phyloP scores from a whole-genome alignment of 2,888 invertebrate species.

The Dolichopus griseipennis region DNA sequence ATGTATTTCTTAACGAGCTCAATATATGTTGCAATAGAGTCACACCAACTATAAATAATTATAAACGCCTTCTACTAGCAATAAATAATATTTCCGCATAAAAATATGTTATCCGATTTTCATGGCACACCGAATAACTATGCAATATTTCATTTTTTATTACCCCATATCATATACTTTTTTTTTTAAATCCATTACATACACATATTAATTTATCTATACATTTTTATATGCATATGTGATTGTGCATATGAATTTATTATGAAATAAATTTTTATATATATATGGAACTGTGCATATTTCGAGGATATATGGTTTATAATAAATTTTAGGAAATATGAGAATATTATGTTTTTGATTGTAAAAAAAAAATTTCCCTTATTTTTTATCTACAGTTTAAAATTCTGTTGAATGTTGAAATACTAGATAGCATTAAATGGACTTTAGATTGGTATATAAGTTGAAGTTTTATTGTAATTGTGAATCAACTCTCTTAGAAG shows the following conservation, averaged over 20 bases:
- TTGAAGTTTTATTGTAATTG: too few species aligned
- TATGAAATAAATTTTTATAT: too few species aligned
- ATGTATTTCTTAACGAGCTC: too few species aligned
- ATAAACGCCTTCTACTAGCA: slow-evolving; percentile 32
- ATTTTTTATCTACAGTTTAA: neutral
- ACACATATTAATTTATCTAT: neutral
- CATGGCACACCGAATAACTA: slow-evolving; percentile 38
- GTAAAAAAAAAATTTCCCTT: neutral
- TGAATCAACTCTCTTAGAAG: too few species aligned
- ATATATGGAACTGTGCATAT: too few species aligned
- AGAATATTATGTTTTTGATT: neutral
- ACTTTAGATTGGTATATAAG: too few species aligned
- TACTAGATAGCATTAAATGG: too few species aligned
- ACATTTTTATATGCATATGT: neutral
- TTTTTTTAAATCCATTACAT: neutral
- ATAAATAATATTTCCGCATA: slow-evolving; percentile 41
- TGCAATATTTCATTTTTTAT: slow-evolving; percentile 41
- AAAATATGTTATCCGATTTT: slow-evolving; percentile 43
- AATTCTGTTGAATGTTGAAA: too few species aligned
- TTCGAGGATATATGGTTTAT: too few species aligned
- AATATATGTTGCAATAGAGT: too few species aligned
- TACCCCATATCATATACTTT: slow-evolving; percentile 24
- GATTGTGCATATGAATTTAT: neutral
- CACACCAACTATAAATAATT: slow-evolving; percentile 1
- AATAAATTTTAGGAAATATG: neutral